A percentile compares a stretch with the other conserved stretches of the same genome.
These are phyloP conservation scores for Drosophila prolongata DNA, from an alignment of 2,888 invertebrate genomes.

Conservation along the genomic window DNA sequence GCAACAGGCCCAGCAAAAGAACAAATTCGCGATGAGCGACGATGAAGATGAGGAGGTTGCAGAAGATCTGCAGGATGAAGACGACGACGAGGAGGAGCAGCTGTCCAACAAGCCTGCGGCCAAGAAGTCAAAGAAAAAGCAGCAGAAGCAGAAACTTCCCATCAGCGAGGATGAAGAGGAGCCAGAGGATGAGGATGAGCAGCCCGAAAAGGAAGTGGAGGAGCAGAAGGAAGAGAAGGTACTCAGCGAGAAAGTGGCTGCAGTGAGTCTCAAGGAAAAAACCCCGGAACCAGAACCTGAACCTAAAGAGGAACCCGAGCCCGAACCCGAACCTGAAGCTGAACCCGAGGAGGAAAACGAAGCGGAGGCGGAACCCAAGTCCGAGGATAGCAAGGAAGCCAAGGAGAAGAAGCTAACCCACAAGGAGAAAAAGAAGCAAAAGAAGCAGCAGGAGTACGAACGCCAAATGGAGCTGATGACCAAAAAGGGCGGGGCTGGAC, in stretches of 20 bases:
- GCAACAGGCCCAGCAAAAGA: slow-evolving; percentile 39
- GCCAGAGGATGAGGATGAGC: slow-evolving; percentile 20
- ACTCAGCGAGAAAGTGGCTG: slow-evolving; percentile 36
- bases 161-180: slow-evolving; percentile 32
- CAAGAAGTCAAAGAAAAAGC: slow-evolving; percentile 24
- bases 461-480: slow-evolving; percentile 93
- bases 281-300: slow-evolving; percentile 4
- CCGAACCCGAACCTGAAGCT: neutral
- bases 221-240: slow-evolving; percentile 10
- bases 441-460: slow-evolving; percentile 95
- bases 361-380: slow-evolving; percentile 25
- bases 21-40: slow-evolving; percentile 47
- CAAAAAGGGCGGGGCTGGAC: slow-evolving; percentile 94
- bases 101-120: slow-evolving; percentile 21
- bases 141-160: slow-evolving; percentile 33
- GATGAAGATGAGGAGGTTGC: slow-evolving; percentile 4
- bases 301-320: neutral
- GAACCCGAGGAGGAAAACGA: slow-evolving; percentile 17
- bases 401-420: slow-evolving; percentile 92
- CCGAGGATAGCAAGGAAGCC: slow-evolving; percentile 60
- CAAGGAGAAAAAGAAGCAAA: slow-evolving; percentile 95
- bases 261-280: slow-evolving; percentile 29
- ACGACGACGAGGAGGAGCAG: slow-evolving; percentile 28
- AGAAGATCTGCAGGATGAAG: slow-evolving; percentile 10
- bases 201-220: slow-evolving; percentile 25